Base-by-base conservation (phyloP, 1,140 invertebrate genomes). In the Olivierus martensii region DNA sequence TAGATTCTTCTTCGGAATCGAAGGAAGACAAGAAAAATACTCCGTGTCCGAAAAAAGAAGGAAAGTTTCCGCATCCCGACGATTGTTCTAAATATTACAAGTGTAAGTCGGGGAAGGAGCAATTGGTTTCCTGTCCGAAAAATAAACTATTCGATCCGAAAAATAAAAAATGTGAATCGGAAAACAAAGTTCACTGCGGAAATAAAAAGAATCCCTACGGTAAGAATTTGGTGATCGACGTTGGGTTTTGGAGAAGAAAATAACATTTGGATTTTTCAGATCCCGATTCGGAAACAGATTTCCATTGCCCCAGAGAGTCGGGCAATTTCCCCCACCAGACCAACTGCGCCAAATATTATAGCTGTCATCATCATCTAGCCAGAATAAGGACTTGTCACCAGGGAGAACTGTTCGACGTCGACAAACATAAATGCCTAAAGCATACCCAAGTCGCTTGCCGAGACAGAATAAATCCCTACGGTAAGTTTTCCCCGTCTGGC, bases 1-100 rank as follows among this genome's bases (percentile, higher is more conserved):
- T 9, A 28, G 28, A 28, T 28, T 28, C 28, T 28, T 28, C 28
- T 28, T 28, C 28, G 28, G 28, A 28, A 28, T 28, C 28, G 2
- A 28, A 28, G 9, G 28, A 28, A 28, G 28, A 28, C 1, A n/a
- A n/a, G n/a, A 0, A 28, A 28, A 9, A 28, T 28, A 6, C 2
- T 2, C 4, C 9, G 22, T 53, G 52, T 36, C 37, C 46, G 17
- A 41, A 15, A 35, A 7, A n/a, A 2, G 34, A 28, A 15, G 45
- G 52, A 12, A 42, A 19, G 7, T 53, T 48, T 15, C 14, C 38
- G 11, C 35, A 22, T 9, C n/a, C 38, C 5, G 35, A 42, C 17
- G 45, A 48, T 43, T 53, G 52, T 15, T 53, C 52, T 14, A 47
- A 53, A 9, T 53, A 53, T 36, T 48, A 48, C n/a, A 44, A 41